Evolutionary conservation across 2,888 invertebrate species (phyloP), one percentile per base, ranked within the genome.

Genomic region (Phengaris arion): DNA sequence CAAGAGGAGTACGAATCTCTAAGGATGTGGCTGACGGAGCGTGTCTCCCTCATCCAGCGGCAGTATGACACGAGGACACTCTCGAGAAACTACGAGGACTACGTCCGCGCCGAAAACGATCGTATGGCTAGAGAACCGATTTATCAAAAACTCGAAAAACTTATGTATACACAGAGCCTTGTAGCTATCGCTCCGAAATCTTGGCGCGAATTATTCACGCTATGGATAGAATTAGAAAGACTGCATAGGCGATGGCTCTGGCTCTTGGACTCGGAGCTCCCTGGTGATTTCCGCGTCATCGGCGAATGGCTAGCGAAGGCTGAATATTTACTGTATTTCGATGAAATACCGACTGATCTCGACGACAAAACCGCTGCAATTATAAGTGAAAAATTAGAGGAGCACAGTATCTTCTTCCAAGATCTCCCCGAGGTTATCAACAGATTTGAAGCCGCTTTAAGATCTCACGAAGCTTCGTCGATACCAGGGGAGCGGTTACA

Each of bases 241-340:
- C 94, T 97, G 90, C 95, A 98, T 91, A 94, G 96, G 82, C 95
- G 96, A 84, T 99, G 99, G 98, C 95, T 98, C 81, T 97, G 98
- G 97, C 94, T 97, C 74, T 91, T 99, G 81, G 99, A 99, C 87
- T 95, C 97, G 0, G 95, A 95, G 79, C 93, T 99, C 75, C 98
- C 98, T 9, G 98, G 97, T 64, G 97, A 97, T 83, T 96, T 99
- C 81, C 97, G 97, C 77, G 94, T 95, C 79, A 95, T 98, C 15
- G 98, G 98, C 74, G 97, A 97, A 87, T 99, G 99, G 98, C 90
- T 99, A 74, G 96, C 97, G 78, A 96, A 96, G 81, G 99, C 98
- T 22, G 98, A 98, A 87, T 96, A 96, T 83, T 90, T 97, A 74
- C 89, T 98, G 74, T 95, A 96, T 80, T 96, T 96, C 80, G 97